Conservation (phyloP, 1,140 invertebrate species). For the Apocrypta bakeri region DNA sequence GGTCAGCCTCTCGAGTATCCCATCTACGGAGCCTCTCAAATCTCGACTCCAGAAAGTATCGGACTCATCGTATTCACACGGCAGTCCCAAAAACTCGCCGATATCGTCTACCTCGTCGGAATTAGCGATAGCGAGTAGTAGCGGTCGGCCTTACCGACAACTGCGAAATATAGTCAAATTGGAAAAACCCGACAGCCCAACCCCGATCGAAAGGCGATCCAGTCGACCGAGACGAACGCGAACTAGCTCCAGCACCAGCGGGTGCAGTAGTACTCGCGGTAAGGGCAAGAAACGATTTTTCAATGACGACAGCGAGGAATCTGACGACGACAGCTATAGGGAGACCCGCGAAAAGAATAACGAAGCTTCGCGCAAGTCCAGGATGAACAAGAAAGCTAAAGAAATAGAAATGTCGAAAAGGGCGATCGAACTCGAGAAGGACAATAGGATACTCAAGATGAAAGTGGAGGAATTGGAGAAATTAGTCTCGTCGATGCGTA, state of each 20-base stretch:
- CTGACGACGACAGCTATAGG: conserved; percentile 73
- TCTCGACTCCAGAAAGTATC: not conserved
- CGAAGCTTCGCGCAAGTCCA: conserved; percentile 82
- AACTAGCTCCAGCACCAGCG: not conserved
- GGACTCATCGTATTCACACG: not conserved
- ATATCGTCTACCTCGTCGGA: conserved; percentile 8
- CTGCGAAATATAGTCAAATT: not conserved
- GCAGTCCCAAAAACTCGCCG: conserved; percentile 14
- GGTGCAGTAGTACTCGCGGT: conserved; percentile 23
- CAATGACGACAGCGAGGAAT: conserved; percentile 55
- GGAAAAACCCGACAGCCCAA: conserved; percentile 14
- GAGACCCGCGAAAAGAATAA: conserved; percentile 84
- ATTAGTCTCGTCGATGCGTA: conserved; percentile 71
- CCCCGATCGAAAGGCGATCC: conserved; percentile 8
- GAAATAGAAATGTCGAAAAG: conserved; percentile 73
- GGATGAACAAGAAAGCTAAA: conserved; percentile 82
- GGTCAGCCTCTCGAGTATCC: not conserved
- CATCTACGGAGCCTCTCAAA: not conserved
- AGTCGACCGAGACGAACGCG: not conserved
- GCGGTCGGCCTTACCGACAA: not conserved
- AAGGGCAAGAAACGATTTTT: conserved; percentile 52
- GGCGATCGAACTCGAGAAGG: conserved; percentile 67
- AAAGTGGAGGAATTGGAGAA: conserved; percentile 74
- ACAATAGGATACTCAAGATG: conserved; percentile 71
- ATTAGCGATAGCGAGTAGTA: not conserved